Base-by-base conservation (phyloP, 2,113 vertebrate species). In the Ammodytes dubius region DNA sequence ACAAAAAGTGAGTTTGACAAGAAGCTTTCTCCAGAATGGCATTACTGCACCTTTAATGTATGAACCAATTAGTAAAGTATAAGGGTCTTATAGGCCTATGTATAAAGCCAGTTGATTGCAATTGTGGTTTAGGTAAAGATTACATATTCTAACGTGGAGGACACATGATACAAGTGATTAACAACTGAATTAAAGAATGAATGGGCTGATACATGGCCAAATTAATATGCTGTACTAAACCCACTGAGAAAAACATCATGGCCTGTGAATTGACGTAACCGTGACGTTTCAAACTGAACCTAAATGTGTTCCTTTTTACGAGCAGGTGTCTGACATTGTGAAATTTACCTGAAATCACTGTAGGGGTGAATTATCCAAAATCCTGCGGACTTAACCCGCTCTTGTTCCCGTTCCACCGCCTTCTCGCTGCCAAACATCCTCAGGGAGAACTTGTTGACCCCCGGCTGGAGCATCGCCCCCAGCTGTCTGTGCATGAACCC, bases 361-460 rank as follows among this genome's bases (percentile, higher is more conserved):
- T 99, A 99, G 19, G 98, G 98, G 85, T 99, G 98, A 95, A 99
- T 98, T 94, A 99, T 99, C 98, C 98, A 99, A 95, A 97, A 99
- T 70, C 98, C 98, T 6, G 98, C 98, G 47, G 98, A 98, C 86
- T 99, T 99, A 84, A 99, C 98, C 88, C 98, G 95, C 94, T 99
- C 97, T 79, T 99, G 98, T 64, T 99, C 98, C 43, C 97, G 94
- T 91, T 99, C 98, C 82, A 99, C 98, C 40, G 98, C 98, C 94
- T 99, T 99, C 94, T 99, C 98, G 93, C 98, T 99, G 88, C 98
- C 98, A 94, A 99, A 99, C 98, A 99, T 99, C 96, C 98, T 95
- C 90, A 99, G 96, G 86, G 98, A 99, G 95, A 99, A 99, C 96
- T 99, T 99, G 96, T 99, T 99, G 95, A 99, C 98, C 92, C 98